Base-by-base conservation (phyloP, 2,113 vertebrate species). In the Callopanchax toddi region DNA sequence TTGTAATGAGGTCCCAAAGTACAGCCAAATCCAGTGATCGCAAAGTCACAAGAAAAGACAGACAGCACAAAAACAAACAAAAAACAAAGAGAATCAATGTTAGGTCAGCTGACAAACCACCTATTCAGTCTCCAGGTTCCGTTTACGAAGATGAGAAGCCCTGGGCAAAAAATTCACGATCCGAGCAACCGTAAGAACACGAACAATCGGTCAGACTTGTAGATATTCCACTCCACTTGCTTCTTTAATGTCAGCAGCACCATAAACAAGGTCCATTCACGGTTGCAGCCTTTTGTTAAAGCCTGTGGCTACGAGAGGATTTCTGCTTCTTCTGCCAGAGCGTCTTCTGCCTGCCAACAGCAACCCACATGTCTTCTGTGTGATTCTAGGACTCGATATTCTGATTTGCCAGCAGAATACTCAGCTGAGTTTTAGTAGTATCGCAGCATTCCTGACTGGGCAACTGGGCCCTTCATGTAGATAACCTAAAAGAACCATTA, bases 1-100 rank as follows among this genome's bases (percentile, higher is more conserved):
- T 18, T 36, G 82, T 78, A 81, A 91, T 85, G 71, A 75, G 86
- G 74, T 55, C 67, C n/a, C 88, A 82, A 59, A 26, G 85, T 80
- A 67, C 85, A 83, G 60, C 36, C 26, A 29, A n/a, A 64, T 63
- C 39, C 59, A 46, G 66, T 9, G 13, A 60, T 66, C 46, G 65
- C 71, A 77, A 22, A 61, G 32, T 60, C 55, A 46, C 26, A 58
- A 9, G 22, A 44, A 43, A 5, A 58, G 25, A 15, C 59, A 58
- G 46, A 63, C 43, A 54, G 56, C 20, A 69, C 32, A 82, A 29
- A 53, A 53, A 68, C 6, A 44, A 23, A 34, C 12, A 34, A 22
- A 68, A 15, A 68, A 7, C 56, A 76, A 10, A 72, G 10, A 54
- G 26, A 72, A 76, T 82, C 61, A 83, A 65, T 78, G 36, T 58